These are phyloP conservation scores for Mixornis gularis DNA, from an alignment of 2,113 vertebrate genomes.

Conservation along the genomic window DNA sequence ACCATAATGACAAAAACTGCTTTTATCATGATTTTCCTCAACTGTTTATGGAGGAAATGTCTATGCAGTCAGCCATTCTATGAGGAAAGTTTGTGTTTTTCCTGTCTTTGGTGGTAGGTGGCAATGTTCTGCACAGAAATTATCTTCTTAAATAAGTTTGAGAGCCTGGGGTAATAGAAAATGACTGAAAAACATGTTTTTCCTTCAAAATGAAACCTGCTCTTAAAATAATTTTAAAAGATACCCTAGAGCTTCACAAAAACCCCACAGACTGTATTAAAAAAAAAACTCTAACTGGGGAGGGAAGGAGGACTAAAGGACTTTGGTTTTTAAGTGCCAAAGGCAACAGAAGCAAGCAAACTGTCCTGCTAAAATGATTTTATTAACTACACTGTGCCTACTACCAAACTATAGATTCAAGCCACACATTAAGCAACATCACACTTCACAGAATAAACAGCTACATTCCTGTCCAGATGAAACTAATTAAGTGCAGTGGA, in stretches of 20 bases:
- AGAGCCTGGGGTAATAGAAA: background rate
- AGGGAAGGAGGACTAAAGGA: background rate
- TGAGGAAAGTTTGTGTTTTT: background rate
- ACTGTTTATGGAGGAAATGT: background rate
- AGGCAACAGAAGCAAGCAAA: background rate
- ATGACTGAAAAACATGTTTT: background rate
- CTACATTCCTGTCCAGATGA: background rate
- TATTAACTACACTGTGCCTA: background rate
- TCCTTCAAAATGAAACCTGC: background rate
- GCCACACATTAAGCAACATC: background rate
- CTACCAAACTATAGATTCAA: background rate
- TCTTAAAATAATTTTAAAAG: background rate
- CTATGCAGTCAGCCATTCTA: background rate
- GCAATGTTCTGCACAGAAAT: background rate
- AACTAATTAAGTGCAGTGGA: background rate
- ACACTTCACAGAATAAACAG: background rate
- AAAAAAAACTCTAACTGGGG: background rate
- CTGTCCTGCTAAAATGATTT: accelerated
- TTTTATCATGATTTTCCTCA: background rate
- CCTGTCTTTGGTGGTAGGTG: background rate
- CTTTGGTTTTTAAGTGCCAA: background rate
- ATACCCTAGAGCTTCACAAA: background rate
- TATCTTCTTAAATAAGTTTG: accelerated
- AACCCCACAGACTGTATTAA: background rate
- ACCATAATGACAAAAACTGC: background rate